Percentiles rank a stretch among this genome's conserved stretches.
Evolutionary conservation across 2,797 vertebrate genomes (phyloP).

Genomic region (Arrhamphus sclerolepis): DNA sequence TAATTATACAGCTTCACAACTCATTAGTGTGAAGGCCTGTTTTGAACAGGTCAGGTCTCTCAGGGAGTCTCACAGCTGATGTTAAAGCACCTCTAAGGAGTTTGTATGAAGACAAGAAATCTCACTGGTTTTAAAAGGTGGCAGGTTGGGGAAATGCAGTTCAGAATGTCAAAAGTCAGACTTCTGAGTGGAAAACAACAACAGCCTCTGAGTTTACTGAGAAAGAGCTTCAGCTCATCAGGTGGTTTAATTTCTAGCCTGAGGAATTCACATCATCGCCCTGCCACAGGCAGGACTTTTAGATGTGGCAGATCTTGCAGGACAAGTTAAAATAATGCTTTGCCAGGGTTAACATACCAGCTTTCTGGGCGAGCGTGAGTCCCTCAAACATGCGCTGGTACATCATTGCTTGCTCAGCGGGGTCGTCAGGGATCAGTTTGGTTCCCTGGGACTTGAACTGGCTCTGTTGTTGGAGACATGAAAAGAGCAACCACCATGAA

Average conservation of each 20-base stretch:
- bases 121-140: slow-evolving; percentile 14
- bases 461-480: slow-evolving; percentile 58
- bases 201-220: no score
- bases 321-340: no score
- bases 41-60: slow-evolving; percentile 12
- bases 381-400: slow-evolving; percentile 78
- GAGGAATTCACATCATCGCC: background rate
- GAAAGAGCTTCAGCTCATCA: background rate
- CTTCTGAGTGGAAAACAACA: no score
- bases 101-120: slow-evolving; percentile 1
- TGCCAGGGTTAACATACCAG: slow-evolving; percentile 53
- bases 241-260: background rate
- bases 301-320: no score
- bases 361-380: slow-evolving; percentile 55
- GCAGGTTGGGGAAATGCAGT: background rate
- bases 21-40: slow-evolving; percentile 35
- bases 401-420: slow-evolving; percentile 64
- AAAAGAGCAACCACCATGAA: slow-evolving; percentile 20
- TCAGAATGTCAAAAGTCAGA: slow-evolving; percentile 12
- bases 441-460: slow-evolving; percentile 75
- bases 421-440: slow-evolving; percentile 68
- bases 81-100: slow-evolving; percentile 5
- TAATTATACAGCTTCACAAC: slow-evolving; percentile 8
- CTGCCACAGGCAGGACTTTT: background rate
- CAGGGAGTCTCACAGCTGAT: background rate